Base-by-base conservation (phyloP, 2,113 vertebrate species). In the Ardeotis arabs region DNA sequence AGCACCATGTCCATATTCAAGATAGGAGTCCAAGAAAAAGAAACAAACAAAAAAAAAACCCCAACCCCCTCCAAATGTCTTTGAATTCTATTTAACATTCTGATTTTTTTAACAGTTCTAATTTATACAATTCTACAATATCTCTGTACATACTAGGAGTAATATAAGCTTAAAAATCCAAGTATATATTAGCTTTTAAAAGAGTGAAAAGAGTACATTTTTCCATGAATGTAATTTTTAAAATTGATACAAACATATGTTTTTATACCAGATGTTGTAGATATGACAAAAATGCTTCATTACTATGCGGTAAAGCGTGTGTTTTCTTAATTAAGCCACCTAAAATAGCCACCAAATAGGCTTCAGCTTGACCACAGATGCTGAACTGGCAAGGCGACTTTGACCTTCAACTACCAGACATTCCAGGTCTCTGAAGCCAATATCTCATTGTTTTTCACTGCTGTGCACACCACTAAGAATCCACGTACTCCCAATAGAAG, bases 331-430 rank as follows among this genome's bases (percentile, higher is more conserved):
- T 45, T 63, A 87, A 87, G 10, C 33, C 18, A 70, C 68, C 82
- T 31, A 47, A 93, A 84, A 22, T 7, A 1, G 49, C n/a, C 95
- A 60, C 70, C 66, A 92, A 56, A 47, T 0, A 81, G 47, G 35
- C 39, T 92, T 84, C 79, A 37, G 52, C 68, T 90, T 87, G 82
- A 33, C 22, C 81, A 85, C 67, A 87, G 62, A 37, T 50, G 16
- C 69, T 92, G 85, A 67, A 31, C 23, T 78, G 35, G 31, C 49
- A 63, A 49, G 21, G 37, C 35, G 72, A 35, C 31, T 95, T 53
- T 47, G 29, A 35, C 84, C 33, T 58, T n/a, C 89, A 91, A 11
- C 12, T 52, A 37, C 28, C 76, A 72, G 74, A 52, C 85, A 68
- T 17, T 69, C 12, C 67, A 18, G 28, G 6, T 14, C 6, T 56